phyloP scores from a whole-genome alignment of 2,113 vertebrate species.

The Megaptera novaeangliae region DNA sequence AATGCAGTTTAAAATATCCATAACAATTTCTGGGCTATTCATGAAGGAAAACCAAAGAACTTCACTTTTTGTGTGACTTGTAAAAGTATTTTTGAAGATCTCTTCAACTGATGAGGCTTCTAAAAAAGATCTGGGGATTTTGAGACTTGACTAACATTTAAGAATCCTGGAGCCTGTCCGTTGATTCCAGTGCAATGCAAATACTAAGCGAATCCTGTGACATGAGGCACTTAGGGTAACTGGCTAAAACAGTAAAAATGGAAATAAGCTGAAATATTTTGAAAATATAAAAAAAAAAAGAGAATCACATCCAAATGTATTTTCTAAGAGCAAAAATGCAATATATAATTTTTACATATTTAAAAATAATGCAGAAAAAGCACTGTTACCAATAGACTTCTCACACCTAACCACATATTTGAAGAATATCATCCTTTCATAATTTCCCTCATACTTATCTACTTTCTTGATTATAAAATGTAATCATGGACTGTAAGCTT shows the following conservation, averaged over 20 bases:
- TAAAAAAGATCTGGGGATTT: background rate
- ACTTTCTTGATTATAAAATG: background rate
- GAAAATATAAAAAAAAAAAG: background rate
- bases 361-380: background rate
- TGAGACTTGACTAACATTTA: background rate
- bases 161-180: background rate
- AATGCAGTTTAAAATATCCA: background rate
- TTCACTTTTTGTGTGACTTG: background rate
- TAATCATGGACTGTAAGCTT: background rate
- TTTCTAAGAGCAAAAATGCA: background rate
- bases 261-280: background rate
- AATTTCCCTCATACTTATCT: background rate
- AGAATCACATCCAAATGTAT: background rate
- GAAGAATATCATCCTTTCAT: background rate
- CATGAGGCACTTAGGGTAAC: background rate
- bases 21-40: background rate
- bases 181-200: background rate
- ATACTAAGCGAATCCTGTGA: background rate
- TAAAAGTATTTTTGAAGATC: background rate
- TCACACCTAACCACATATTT: background rate
- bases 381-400: background rate
- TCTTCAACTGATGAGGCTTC: background rate
- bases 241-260: background rate
- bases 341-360: background rate
- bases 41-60: background rate